A percentile compares a stretch with the other conserved stretches of the same genome.
Conservation (phyloP, 1,140 invertebrate species). For the Drosophila pseudoananassae region DNA sequence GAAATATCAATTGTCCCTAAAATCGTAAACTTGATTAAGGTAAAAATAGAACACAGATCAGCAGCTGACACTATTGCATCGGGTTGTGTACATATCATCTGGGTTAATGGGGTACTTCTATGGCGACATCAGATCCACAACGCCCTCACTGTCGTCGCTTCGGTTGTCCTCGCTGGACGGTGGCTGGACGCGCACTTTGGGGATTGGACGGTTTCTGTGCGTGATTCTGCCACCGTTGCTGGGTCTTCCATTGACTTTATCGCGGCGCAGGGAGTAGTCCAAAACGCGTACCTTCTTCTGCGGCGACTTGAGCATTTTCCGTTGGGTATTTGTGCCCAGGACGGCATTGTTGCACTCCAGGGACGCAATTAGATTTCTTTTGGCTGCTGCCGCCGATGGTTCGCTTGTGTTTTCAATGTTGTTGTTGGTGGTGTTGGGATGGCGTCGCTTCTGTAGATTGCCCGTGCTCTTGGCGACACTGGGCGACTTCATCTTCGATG, state of each 20-base stretch:
- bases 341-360: constrained; percentile 33
- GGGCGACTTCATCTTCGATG: constrained; percentile 15
- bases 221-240: background rate
- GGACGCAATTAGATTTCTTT: constrained; percentile 15
- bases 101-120: background rate
- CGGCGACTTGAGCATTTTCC: constrained; percentile 4
- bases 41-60: constrained; percentile 25
- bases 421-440: background rate
- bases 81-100: background rate
- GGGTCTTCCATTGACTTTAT: background rate
- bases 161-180: constrained; percentile 23
- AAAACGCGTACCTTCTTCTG: constrained; percentile 20
- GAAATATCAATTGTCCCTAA: constrained; percentile 1
- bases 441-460: constrained; percentile 19
- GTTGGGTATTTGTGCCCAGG: constrained; percentile 1
- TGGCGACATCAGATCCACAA: background rate
- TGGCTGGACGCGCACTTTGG: constrained; percentile 9
- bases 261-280: constrained; percentile 8
- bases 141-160: background rate
- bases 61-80: constrained; percentile 11
- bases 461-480: constrained; percentile 7
- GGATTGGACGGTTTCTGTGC: background rate
- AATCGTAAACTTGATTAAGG: constrained; percentile 2
- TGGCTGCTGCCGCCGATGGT: background rate
- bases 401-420: background rate